phyloP scores from a whole-genome alignment of 1,140 invertebrate species.

The Archivesica marissinica region DNA sequence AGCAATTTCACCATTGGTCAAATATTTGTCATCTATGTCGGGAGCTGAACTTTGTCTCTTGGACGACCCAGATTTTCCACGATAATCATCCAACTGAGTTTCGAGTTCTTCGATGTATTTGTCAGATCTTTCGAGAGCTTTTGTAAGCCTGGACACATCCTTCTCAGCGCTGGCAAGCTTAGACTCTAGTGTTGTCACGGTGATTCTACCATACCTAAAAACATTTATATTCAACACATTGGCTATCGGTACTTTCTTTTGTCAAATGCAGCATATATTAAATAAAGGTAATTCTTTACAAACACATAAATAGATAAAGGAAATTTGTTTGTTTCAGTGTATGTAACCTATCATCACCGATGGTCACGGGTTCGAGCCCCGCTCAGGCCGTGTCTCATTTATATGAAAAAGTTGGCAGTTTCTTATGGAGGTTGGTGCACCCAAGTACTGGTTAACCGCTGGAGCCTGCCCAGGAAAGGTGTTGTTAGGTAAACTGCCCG shows the following conservation, averaged over 20 bases:
- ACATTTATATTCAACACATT: neutral
- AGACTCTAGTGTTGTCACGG: slow-evolving; percentile 81
- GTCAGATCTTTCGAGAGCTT: slow-evolving; percentile 81
- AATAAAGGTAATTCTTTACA: too few species aligned
- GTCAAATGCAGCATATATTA: neutral
- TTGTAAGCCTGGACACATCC: slow-evolving; percentile 79
- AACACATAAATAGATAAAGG: too few species aligned
- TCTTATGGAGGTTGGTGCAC: too few species aligned
- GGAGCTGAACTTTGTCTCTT: slow-evolving; percentile 34
- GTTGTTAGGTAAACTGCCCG: too few species aligned
- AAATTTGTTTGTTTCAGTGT: too few species aligned
- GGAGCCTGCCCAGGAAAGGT: too few species aligned
- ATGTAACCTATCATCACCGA: too few species aligned
- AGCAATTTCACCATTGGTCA: slow-evolving; percentile 46
- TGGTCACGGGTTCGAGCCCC: too few species aligned
- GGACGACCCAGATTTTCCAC: slow-evolving; percentile 38
- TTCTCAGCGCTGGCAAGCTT: slow-evolving; percentile 80
- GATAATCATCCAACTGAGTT: slow-evolving; percentile 66
- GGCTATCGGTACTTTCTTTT: neutral
- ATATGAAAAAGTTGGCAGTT: too few species aligned
- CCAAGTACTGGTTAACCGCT: too few species aligned
- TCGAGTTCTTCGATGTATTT: slow-evolving; percentile 81
- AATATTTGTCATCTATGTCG: slow-evolving; percentile 57
- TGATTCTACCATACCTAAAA: slow-evolving; percentile 81
- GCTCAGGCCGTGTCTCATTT: too few species aligned